Evolutionary conservation across 1,140 invertebrate species (phyloP), one percentile per base, ranked within the genome.

Genomic region (Caenorhabditis briggsae): DNA sequence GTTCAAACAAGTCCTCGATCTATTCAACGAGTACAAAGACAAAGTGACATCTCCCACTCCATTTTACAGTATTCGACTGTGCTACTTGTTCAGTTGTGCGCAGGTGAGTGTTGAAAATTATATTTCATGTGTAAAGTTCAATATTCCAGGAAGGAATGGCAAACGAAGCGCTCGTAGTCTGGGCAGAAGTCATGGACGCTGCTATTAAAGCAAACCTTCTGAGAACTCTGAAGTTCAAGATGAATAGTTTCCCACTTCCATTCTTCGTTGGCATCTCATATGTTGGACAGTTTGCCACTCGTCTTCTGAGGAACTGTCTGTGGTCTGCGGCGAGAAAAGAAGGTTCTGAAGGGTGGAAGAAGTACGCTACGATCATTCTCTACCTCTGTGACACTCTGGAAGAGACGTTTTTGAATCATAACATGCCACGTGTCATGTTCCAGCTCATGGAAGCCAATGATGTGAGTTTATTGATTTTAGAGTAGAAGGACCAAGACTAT

Each of bases 91-190:
- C 70, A 78, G 70, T 50, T 78, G 70, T 78, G 70, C 70, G 9
- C 50, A 53, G n/a, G 70, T 70, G 23, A 43, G 64, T 70, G 41
- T 11, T 16, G 2, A n/a, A 58, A 18, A 53, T 12, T 53, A 53
- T 16, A 58, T 20, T 58, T 20, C n/a, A n/a, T n/a, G 18, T 58
- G 14, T n/a, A 20, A 58, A 58, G n/a, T n/a, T n/a, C n/a, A 9
- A 8, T 53, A 53, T 78, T 78, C 50, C n/a, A 78, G 70, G 70
- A 78, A 78, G 70, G 46, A n/a, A 78, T 50, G 70, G 70, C 70
- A 8, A 50, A 23, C 1, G 70, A 78, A 78, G 43, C 46, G 6
- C 33, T 78, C 0, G 9, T 9, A 1, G 23, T 46, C 0, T 78
- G 70, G 70, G 46, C 23, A 23, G 7, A 12, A n/a, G n/a, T 78